These are phyloP conservation scores for Notechis scutatus DNA, from an alignment of 2,113 vertebrate species.

Conservation along the genomic window DNA sequence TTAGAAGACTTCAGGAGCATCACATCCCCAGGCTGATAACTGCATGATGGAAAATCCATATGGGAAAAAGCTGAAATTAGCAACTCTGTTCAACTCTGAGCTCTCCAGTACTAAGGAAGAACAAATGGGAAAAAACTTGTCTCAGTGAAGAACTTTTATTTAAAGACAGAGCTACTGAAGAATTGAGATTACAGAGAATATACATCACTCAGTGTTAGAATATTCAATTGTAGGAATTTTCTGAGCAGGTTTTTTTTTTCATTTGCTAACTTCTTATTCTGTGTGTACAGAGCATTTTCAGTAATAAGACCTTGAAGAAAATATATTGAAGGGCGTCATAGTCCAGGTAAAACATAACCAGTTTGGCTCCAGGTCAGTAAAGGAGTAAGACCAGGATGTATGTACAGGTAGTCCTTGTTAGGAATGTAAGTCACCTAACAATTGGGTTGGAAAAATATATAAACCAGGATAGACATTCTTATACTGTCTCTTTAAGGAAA, in stretches of 20 bases:
- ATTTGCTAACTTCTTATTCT: not conserved
- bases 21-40: not conserved
- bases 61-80: not conserved
- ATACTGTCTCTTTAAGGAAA: too few species aligned
- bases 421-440: too few species aligned
- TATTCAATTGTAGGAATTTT: not conserved
- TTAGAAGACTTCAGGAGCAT: slow-evolving; percentile 1
- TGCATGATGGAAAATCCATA: not conserved
- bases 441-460: too few species aligned
- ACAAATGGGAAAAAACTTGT: not conserved
- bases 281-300: not conserved
- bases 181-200: not conserved
- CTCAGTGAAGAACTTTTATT: not conserved
- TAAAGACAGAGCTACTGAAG: not conserved
- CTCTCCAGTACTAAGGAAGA: not conserved
- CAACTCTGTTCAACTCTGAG: not conserved
- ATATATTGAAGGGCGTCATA: not conserved
- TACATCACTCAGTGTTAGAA: too few species aligned
- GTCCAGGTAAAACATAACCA: not conserved
- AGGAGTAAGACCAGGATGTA: not conserved
- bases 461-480: too few species aligned
- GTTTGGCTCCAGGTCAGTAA: not conserved
- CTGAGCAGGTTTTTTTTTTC: not conserved
- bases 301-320: not conserved
- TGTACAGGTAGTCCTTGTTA: not conserved